These are phyloP conservation scores for Mastacembelus armatus DNA, from an alignment of 2,797 vertebrate genomes.

Conservation along the genomic window DNA sequence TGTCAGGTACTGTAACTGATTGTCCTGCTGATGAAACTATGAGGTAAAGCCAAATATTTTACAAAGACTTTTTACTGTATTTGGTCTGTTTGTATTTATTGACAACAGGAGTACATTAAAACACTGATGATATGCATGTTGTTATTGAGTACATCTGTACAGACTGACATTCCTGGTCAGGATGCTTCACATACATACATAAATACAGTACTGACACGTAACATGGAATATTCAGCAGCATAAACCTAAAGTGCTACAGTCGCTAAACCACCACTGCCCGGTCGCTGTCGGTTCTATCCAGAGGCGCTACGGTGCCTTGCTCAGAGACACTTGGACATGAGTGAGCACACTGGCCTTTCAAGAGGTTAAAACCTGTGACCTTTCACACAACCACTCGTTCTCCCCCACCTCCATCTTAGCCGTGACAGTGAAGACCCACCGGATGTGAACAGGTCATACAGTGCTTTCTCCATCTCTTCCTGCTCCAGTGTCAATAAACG, in stretches of 20 bases:
- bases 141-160: slow-evolving; percentile 55
- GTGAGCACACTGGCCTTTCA: background rate
- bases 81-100: slow-evolving; percentile 72
- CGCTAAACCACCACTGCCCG: slow-evolving; percentile 26
- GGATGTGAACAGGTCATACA: no score
- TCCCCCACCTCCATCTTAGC: no score
- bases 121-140: slow-evolving; percentile 70
- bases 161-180: slow-evolving; percentile 54
- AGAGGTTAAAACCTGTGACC: no score
- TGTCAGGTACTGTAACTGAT: no score
- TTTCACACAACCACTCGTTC: no score
- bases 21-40: background rate
- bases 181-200: slow-evolving; percentile 61
- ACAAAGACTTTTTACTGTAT: slow-evolving; percentile 28
- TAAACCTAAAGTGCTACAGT: slow-evolving; percentile 67
- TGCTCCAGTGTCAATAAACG: no score
- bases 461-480: no score
- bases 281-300: slow-evolving; percentile 5
- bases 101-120: slow-evolving; percentile 70
- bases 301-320: slow-evolving; percentile 8
- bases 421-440: no score
- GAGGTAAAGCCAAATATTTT: slow-evolving; percentile 18
- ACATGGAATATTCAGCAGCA: slow-evolving; percentile 69
- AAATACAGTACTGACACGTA: slow-evolving; percentile 55
- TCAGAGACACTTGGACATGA: slow-evolving; percentile 1